Percentiles rank a stretch among this genome's conserved stretches.
Conservation (phyloP, 1,140 invertebrate genomes). For the Diuraphis noxia region DNA sequence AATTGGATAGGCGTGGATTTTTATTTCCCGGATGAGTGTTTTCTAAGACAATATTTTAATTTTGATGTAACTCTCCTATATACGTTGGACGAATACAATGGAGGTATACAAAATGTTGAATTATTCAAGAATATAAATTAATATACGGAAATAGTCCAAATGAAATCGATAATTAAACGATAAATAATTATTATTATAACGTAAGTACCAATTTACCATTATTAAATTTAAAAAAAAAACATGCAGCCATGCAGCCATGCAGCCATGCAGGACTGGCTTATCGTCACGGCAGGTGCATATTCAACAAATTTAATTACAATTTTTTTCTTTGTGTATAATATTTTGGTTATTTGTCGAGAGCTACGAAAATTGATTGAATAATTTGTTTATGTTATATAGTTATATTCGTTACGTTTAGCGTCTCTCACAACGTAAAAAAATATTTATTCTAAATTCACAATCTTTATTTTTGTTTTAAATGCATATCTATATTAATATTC, state of each 20-base stretch:
- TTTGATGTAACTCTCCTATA: no score
- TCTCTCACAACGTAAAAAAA: neutral
- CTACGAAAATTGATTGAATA: neutral
- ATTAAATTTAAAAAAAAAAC: neutral
- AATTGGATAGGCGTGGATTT: no score
- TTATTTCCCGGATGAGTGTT: no score
- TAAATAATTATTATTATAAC: neutral
- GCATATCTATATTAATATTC: neutral
- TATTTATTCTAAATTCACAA: neutral
- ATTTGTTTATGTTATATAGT: neutral
- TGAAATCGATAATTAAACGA: neutral
- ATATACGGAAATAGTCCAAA: neutral
- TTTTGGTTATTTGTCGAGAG: neutral
- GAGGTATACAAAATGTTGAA: neutral
- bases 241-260: no score
- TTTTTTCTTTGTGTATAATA: neutral
- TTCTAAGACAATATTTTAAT: no score
- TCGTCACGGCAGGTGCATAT: neutral
- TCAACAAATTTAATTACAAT: neutral
- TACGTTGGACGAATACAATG: neutral
- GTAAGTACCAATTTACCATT: neutral
- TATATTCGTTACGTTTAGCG: neutral
- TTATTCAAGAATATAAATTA: neutral
- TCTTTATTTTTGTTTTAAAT: neutral
- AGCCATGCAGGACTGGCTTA: neutral